Evolutionary conservation across 2,888 invertebrate genomes (phyloP), one percentile per base, ranked within the genome.

Genomic region (Rotaria socialis): DNA sequence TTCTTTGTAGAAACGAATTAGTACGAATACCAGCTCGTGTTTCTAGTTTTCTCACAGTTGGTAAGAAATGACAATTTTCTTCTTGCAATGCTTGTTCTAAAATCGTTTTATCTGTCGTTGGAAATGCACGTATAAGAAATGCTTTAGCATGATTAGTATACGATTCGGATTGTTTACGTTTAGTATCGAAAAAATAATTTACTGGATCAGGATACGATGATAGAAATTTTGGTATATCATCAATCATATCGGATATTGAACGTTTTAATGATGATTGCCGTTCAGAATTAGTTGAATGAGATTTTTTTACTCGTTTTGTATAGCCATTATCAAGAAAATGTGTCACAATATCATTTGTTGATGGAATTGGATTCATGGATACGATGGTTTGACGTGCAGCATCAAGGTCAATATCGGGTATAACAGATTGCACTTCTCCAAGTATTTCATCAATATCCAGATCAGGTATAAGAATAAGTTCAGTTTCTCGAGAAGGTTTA

Each of bases 201-300:
- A 88, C 85, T n/a, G 90, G 90, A 67, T 89, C 89, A 50, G 90
- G 89, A 87, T 90, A 90, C 85, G 89, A 89, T 19, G 87, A 86
- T n/a, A 90, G 87, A 87, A 90, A 90, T 52, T 89, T 89, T 55
- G 88, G 87, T 74, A 89, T 88, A 55, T 89, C 87, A 86, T 88
- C 67, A 10, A 85, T 55, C 55, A 85, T 87, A 89, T 86, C 80
- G 88, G 88, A n/a, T 86, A 85, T 27, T 89, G 85, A 84, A 88
- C 88, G 50, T 87, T 88, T 85, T 88, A 88, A 24, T 75, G 84
- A 35, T 87, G 87, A 14, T 87, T 84, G 52, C 86, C 87, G 56
- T 88, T 87, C 52, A 87, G 86, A 22, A 56, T 50, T 24, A 52
- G 80, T 24, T 67, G 86, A 27, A 52, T 84, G 47, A 10, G 22